Percentiles rank a stretch among this genome's conserved stretches.
Evolutionary conservation across 92 coral and sea anemone species (phyloP).

Genomic region (Porites rus): DNA sequence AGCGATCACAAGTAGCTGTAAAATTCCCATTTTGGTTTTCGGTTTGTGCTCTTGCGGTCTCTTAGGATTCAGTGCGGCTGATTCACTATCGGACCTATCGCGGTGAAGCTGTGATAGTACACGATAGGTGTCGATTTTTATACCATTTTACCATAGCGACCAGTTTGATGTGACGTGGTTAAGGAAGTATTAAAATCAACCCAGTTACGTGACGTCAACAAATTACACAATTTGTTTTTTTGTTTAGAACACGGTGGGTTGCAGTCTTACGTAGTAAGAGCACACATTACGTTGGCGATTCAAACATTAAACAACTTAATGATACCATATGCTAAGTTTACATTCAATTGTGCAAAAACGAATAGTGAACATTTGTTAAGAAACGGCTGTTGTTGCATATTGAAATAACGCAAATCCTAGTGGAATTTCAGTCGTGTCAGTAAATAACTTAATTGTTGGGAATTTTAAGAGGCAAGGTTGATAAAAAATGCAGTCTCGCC

Average conservation of each 20-base stretch:
- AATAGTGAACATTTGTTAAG: background rate
- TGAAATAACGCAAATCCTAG: background rate
- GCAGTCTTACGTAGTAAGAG: background rate
- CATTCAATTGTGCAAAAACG: background rate
- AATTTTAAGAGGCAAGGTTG: background rate
- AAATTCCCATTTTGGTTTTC: background rate
- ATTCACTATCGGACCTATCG: background rate
- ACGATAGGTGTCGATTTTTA: background rate
- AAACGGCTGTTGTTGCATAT: background rate
- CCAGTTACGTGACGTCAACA: background rate
- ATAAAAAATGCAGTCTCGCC: background rate
- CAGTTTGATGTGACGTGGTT: background rate
- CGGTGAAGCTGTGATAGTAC: background rate
- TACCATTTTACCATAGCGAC: constrained; percentile 19
- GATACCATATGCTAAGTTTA: background rate
- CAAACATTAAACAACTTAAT: background rate
- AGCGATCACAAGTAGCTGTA: constrained; percentile 1
- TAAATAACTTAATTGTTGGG: background rate
- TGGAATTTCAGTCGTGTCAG: background rate
- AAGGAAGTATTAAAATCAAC: background rate
- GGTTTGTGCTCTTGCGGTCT: background rate
- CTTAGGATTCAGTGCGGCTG: background rate
- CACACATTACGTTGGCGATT: background rate
- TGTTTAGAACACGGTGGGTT: background rate
- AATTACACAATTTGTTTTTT: background rate